These are phyloP conservation scores for Cecropterus lyciades DNA, from an alignment of 1,140 invertebrate species.

Conservation along the genomic window DNA sequence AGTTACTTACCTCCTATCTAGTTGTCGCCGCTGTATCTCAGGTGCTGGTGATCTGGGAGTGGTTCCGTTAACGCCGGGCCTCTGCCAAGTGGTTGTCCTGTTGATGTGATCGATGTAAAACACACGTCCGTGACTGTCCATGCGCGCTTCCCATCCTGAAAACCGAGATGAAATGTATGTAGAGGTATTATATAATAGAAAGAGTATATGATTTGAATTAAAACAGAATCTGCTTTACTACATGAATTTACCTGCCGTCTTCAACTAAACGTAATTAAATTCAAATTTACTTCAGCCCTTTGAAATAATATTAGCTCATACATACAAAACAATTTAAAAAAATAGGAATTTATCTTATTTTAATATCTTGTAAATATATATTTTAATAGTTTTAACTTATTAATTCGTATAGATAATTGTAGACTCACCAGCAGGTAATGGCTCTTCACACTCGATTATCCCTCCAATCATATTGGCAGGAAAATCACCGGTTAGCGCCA, in stretches of 20 bases:
- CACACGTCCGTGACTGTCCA: slow-evolving; percentile 95
- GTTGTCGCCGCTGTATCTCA: slow-evolving; percentile 90
- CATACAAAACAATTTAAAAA: too few relatives aligned
- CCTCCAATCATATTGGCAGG: slow-evolving; percentile 83
- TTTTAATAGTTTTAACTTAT: not conserved
- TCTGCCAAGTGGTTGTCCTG: slow-evolving; percentile 96
- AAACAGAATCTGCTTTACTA: too few relatives aligned
- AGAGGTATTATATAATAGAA: too few relatives aligned
- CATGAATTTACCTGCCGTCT: too few relatives aligned
- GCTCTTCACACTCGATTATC: slow-evolving; percentile 89
- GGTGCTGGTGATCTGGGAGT: slow-evolving; percentile 84
- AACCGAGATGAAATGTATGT: slow-evolving; percentile 42
- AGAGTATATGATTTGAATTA: too few relatives aligned
- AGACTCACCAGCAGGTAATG: slow-evolving; percentile 91
- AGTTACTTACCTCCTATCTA: slow-evolving; percentile 89
- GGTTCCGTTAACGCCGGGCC: slow-evolving; percentile 87
- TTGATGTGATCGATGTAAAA: slow-evolving; percentile 97
- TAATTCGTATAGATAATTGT: not conserved
- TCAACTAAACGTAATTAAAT: too few relatives aligned
- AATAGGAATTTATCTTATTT: too few relatives aligned
- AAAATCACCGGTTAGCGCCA: slow-evolving; percentile 86
- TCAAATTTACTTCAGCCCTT: too few relatives aligned
- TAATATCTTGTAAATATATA: too few relatives aligned
- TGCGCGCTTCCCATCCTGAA: slow-evolving; percentile 95
- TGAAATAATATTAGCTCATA: too few relatives aligned